phyloP scores from a whole-genome alignment of 2,888 invertebrate genomes.

The Rhamphomyia laevipes region DNA sequence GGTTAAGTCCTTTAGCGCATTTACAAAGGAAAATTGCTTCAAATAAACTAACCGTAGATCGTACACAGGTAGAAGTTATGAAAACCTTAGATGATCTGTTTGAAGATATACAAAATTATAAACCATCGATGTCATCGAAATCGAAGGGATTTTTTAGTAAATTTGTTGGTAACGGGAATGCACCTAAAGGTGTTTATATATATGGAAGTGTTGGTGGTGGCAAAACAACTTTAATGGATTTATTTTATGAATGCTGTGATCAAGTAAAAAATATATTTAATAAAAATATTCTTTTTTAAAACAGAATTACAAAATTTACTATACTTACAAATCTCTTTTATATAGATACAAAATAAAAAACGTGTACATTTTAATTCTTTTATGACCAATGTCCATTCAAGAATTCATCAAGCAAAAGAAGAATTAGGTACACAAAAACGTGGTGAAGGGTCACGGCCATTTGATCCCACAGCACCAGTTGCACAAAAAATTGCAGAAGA shows the following conservation, averaged over 20 bases:
- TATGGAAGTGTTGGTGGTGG: constrained; percentile 90
- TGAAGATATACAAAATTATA: constrained; percentile 49
- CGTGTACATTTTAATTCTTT: constrained; percentile 95
- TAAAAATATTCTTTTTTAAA: not conserved
- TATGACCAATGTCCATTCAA: constrained; percentile 89
- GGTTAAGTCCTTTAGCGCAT: too few species aligned
- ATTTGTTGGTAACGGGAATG: constrained; percentile 16
- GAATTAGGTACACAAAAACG: constrained; percentile 40
- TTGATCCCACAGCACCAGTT: constrained; percentile 92
- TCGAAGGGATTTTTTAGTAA: constrained; percentile 11
- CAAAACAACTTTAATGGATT: constrained; percentile 98
- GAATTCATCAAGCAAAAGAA: constrained; percentile 73
- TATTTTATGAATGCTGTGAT: constrained; percentile 75
- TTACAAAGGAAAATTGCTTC: too few species aligned
- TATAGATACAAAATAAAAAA: constrained; percentile 53
- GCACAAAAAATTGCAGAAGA: constrained; percentile 75
- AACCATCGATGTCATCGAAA: constrained; percentile 31
- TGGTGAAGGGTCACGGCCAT: constrained; percentile 44
- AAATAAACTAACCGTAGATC: constrained; percentile 48
- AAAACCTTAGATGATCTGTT: constrained; percentile 58
- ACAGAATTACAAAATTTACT: not conserved
- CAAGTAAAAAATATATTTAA: constrained; percentile 25
- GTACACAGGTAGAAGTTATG: constrained; percentile 59
- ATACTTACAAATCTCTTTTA: not conserved
- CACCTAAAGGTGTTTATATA: constrained; percentile 46